Evolutionary conservation across 2,113 vertebrate genomes (phyloP), one percentile per base, ranked within the genome.

Genomic region (Balaenoptera acutorostrata): DNA sequence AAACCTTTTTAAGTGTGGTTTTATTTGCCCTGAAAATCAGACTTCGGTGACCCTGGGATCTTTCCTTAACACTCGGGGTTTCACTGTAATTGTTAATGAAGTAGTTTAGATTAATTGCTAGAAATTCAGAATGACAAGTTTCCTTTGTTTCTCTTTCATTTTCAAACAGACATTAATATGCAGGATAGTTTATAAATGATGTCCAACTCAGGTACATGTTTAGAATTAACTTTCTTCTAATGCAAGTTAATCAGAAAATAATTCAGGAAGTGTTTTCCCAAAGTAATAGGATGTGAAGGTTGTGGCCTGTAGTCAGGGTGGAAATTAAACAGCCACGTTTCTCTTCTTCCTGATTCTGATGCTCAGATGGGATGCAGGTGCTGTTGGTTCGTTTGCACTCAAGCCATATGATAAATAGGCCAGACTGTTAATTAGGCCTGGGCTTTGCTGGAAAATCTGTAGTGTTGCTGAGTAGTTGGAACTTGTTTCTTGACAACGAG

Each of bases 191-290:
- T 95, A 71, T 96, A 93, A 96, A 41, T 52, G 25, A 94, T 97
- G 77, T 97, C 95, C 61, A 97, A 95, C 98, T 99, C 98, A 98
- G 98, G 98, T 98, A 98, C 52, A 2, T n/a, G 2, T 15, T 90
- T 91, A 75, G 74, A 4, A 41, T 87, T 93, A 49, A 55, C 93
- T 96, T 96, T 88, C 74, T 96, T 91, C 93, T 88, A 55, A 33
- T 87, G 12, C 33, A 88, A 90, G 91, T 57, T 81, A 52, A 86
- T 90, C 36, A 90, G 78, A 97, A 69, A 39, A 72, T 88, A 88
- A 81, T 96, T 83, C 46, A 93, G 78, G 64, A 93, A 83, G 33
- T 90, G 57, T 41, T 63, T 96, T 97, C 89, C 93, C 93, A 95
- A 57, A 96, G 89, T 15, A 0, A 72, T 72, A 11, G 1, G 71